Evolutionary conservation across 2,797 vertebrate genomes (phyloP).

Genomic region (Lepidocolaptes lacrymiger): DNA sequence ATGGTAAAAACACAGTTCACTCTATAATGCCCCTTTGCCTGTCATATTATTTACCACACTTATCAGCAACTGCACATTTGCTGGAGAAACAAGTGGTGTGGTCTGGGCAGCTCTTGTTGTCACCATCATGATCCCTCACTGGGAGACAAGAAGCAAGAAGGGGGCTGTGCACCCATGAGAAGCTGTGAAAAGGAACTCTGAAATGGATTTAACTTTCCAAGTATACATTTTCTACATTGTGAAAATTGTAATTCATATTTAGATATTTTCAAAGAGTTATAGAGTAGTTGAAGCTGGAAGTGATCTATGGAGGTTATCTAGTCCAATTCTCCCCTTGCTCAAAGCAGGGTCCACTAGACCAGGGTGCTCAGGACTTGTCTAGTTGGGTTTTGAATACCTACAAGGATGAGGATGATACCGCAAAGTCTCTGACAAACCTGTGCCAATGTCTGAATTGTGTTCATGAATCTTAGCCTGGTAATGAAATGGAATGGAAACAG

Average conservation of each 20-base stretch:
- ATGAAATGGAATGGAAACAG: not conserved
- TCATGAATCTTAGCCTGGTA: not conserved
- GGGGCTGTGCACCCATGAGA: not conserved
- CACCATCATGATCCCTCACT: not conserved
- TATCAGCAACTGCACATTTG: not conserved
- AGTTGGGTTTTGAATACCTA: not conserved
- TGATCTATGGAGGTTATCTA: not conserved
- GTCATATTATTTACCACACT: slow-evolving; percentile 13
- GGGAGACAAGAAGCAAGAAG: not conserved
- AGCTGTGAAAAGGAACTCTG: not conserved
- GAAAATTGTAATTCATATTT: not conserved
- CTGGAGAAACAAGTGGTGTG: not conserved
- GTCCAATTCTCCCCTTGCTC: not conserved
- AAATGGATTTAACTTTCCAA: not conserved
- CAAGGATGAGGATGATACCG: not conserved
- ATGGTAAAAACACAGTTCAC: not conserved
- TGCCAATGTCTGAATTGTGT: not conserved
- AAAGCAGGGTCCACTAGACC: not conserved
- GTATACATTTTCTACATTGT: not conserved
- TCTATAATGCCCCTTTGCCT: not conserved
- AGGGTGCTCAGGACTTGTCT: not conserved
- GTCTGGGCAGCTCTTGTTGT: not conserved
- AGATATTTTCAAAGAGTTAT: not conserved
- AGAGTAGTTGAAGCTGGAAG: not conserved
- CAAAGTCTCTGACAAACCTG: not conserved